These are phyloP conservation scores for Aeoliscus strigatus DNA, from an alignment of 2,797 vertebrate species.

Conservation along the genomic window DNA sequence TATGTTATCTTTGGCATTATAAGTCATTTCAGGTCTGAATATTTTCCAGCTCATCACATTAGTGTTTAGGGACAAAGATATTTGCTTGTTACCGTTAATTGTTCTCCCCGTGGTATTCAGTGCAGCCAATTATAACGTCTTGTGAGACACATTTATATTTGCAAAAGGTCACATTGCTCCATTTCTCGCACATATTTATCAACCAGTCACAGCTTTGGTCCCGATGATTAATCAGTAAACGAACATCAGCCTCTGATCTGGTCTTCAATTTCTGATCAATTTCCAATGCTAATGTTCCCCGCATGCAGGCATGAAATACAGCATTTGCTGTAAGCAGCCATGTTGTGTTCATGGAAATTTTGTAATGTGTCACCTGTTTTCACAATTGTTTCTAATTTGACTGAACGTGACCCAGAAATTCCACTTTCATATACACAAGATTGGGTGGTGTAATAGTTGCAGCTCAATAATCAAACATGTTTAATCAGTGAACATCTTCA, in stretches of 20 bases:
- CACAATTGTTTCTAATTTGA: background rate
- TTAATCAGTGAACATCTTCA: constrained; percentile 27
- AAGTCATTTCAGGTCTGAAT: too few species aligned
- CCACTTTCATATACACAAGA: constrained; percentile 1
- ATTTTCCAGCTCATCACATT: constrained; percentile 22
- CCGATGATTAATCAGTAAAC: constrained; percentile 40
- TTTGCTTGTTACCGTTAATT: constrained; percentile 70
- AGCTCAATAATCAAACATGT: constrained; percentile 3
- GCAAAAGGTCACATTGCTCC: constrained; percentile 69
- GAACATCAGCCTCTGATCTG: constrained; percentile 13
- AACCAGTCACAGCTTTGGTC: constrained; percentile 26
- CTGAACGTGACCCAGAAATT: constrained; percentile 2
- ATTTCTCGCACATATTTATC: constrained; percentile 64
- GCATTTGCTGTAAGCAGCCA: background rate
- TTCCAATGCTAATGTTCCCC: too few species aligned
- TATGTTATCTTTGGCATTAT: too few species aligned
- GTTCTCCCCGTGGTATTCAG: constrained; percentile 59
- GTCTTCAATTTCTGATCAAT: background rate
- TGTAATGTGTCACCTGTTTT: background rate
- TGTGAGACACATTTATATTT: constrained; percentile 59
- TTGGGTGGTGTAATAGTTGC: constrained; percentile 14
- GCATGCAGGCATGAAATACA: background rate
- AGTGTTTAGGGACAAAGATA: constrained; percentile 51
- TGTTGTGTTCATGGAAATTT: background rate
- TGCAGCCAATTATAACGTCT: constrained; percentile 65